Conservation (phyloP, 2,113 vertebrate species). For the Trematocara zebra region DNA sequence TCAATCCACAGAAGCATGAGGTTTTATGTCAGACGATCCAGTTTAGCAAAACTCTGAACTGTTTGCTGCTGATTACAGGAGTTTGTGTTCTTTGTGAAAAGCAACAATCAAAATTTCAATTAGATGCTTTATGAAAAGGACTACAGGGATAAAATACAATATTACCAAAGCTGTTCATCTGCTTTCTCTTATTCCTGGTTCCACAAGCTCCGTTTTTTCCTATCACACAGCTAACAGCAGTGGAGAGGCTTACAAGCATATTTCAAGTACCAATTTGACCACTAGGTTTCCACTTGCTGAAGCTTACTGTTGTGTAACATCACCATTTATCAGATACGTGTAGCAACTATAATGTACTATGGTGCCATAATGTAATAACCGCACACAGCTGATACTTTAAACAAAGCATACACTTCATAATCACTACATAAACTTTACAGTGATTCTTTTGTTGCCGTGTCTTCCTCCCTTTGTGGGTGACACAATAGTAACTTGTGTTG, state of each 20-base stretch:
- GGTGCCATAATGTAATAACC: background rate
- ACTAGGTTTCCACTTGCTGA: background rate
- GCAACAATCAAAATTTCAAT: background rate
- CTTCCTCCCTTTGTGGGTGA: background rate
- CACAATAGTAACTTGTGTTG: background rate
- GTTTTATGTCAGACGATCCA: background rate
- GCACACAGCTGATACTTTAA: background rate
- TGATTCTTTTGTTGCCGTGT: background rate
- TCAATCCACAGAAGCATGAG: background rate
- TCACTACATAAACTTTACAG: background rate
- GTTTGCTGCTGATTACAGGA: background rate
- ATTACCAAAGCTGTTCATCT: background rate
- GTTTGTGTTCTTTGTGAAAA: background rate
- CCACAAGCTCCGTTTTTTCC: rapidly evolving
- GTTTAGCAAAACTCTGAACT: background rate
- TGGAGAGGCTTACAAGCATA: background rate
- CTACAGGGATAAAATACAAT: background rate
- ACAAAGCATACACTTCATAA: background rate
- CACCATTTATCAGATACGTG: background rate
- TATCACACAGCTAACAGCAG: background rate
- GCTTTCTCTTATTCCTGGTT: background rate
- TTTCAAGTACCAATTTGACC: slow-evolving; percentile 6
- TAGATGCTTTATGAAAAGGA: background rate
- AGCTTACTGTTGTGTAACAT: background rate
- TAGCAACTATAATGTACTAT: background rate